Evolutionary conservation across 2,113 vertebrate genomes (phyloP), one percentile per base, ranked within the genome.

Genomic region (Aegithalos caudatus): DNA sequence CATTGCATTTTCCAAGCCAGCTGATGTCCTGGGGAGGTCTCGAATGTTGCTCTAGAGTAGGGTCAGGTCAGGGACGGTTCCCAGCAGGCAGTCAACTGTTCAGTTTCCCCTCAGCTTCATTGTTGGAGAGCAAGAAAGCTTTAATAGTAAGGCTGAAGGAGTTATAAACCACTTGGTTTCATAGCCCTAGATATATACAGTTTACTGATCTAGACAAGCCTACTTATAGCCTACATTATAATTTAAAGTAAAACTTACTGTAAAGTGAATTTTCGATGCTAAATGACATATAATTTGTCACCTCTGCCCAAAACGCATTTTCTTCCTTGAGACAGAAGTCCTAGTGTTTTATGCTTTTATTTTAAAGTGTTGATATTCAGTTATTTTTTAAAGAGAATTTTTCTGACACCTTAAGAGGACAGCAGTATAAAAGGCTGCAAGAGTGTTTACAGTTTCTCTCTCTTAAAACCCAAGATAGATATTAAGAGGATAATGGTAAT

Each of bases 41-140:
- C 0, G 0, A 58, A 25, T 8, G 1, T 58, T 93, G 20, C 31
- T 81, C 19, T 81, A 42, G n/a, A 57, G 31, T 8, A 73, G 25
- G 14, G 6, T 53, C n/a, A 33, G 58, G 22, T 29, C 6, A 15
- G 42, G 24, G 5, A 10, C 45, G 8, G 29, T 71, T 88, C 23
- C 61, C 35, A 65, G 51, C 28, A 87, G 60, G n/a, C 31, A 66
- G 2, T 69, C 28, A 53, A 17, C 10, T 0, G 65, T 81, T 38
- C 33, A 40, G 21, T 94, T 70, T 91, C 44, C 17, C 13, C 22
- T 86, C 35, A 56, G 29, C 13, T 72, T 83, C 5, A 3, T 65
- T 16, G 7, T 4, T 0, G 0, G 54, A 65, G 22, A 38, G 73
- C n/a, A 78, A 53, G 45, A 58, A 25, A 91, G 5, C 28, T 61